Conservation (phyloP, 2,888 invertebrate species). For the Cremastinae sp. region DNA sequence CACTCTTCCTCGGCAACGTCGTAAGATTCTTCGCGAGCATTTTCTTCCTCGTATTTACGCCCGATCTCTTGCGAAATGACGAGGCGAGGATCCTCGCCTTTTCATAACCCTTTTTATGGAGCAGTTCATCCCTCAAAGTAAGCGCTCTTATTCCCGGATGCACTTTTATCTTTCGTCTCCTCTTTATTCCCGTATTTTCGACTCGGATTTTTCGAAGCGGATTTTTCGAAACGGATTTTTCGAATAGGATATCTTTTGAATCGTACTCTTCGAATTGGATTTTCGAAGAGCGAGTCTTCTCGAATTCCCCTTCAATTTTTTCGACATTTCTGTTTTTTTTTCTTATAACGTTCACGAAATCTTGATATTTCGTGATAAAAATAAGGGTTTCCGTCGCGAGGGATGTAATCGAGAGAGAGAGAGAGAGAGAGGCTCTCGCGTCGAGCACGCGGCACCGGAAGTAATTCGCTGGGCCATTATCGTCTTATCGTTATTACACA, state of each 20-base stretch:
- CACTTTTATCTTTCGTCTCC: constrained; percentile 6
- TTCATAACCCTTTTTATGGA: constrained; percentile 27
- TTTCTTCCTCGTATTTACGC: constrained; percentile 5
- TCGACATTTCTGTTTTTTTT: neutral
- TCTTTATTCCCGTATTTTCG: neutral
- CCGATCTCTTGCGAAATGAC: constrained; percentile 25
- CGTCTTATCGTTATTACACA: constrained; percentile 50
- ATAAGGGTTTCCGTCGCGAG: too few relatives aligned
- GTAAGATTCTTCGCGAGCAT: constrained; percentile 27
- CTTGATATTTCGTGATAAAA: constrained; percentile 1
- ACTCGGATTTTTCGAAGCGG: neutral
- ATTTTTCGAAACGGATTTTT: neutral
- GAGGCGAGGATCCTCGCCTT: constrained; percentile 1
- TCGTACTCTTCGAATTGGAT: too few relatives aligned
- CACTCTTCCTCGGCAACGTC: constrained; percentile 14
- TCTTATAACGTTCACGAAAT: too few relatives aligned
- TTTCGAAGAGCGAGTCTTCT: too few relatives aligned
- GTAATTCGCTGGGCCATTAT: constrained; percentile 34
- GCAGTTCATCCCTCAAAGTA: constrained; percentile 18
- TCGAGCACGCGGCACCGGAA: constrained; percentile 23
- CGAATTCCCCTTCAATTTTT: neutral
- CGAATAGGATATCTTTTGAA: neutral
- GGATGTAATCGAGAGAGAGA: constrained; percentile 4
- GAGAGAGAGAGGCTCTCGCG: constrained; percentile 9
- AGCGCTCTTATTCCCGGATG: constrained; percentile 19